Conservation (phyloP, 1,140 invertebrate species). For the Andrena cerasifolii region DNA sequence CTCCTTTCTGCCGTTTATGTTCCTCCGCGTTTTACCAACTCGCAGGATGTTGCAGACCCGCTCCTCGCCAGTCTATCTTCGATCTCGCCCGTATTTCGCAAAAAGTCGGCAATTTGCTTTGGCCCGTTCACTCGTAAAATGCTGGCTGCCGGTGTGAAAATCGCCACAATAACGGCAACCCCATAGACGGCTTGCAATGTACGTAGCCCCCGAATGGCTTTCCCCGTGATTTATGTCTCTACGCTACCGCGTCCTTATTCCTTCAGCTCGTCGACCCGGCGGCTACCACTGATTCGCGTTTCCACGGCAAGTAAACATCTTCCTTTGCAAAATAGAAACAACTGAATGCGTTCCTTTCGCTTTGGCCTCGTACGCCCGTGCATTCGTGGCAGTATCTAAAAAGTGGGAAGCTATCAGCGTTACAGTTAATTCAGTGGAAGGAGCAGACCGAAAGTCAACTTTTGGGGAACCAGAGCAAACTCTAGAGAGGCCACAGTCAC, state of each 20-base stretch:
- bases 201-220: constrained; percentile 36
- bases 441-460: too few relatives aligned
- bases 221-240: constrained; percentile 45
- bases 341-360: too few relatives aligned
- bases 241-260: constrained; percentile 50
- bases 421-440: too few relatives aligned
- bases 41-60: background rate
- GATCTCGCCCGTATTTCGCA: constrained; percentile 41
- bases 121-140: constrained; percentile 40
- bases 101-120: constrained; percentile 44
- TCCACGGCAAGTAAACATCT: constrained; percentile 15
- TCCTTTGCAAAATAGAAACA: background rate
- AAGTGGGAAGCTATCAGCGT: too few relatives aligned
- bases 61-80: constrained; percentile 21
- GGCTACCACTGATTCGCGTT: constrained; percentile 5
- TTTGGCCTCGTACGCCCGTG: too few relatives aligned
- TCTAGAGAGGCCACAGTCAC: too few relatives aligned
- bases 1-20: background rate
- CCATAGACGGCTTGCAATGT: constrained; percentile 14
- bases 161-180: constrained; percentile 55
- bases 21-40: constrained; percentile 2
- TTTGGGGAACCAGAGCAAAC: too few relatives aligned
- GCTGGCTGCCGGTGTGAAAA: constrained; percentile 38
- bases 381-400: too few relatives aligned
- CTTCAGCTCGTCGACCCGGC: constrained; percentile 39